Evolutionary conservation across 1,140 invertebrate species (phyloP), one percentile per base, ranked within the genome.

Genomic region (Calliopsis andreniformis): DNA sequence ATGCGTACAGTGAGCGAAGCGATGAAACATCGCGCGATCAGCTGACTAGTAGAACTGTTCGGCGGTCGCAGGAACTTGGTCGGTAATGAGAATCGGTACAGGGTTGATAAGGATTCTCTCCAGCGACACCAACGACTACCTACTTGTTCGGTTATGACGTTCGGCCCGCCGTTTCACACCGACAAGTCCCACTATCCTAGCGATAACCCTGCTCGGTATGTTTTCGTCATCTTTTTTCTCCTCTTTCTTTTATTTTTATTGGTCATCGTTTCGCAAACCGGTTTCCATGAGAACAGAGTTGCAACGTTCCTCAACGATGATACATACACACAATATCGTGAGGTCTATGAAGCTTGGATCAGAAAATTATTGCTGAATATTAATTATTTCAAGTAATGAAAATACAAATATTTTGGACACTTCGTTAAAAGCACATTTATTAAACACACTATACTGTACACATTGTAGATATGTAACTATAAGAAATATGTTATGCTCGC

Each of bases 1-100:
- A 86, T 88, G 88, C 85, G 81, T 25, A 84, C 76, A 30, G 61
- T 88, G 35, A 85, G 72, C 70, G 82, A 87, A 76, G 64, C 82
- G 42, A 85, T 89, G 86, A 89, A 86, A 55, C 80, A 81, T 51
- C 73, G 78, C 18, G 80, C 86, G 80, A 84, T 89, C 86, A 89
- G 88, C 88, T 89, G 88, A 89, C 88, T 89, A 88, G 76, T 79
- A 71, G 86, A 87, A 76, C 53, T 89, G 23, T 81, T 89, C 68
- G 85, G 87, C 71, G 80, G 80, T 23, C 79, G 76, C 16, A 30
- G 49, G 16, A 45, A 75, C 32, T 56, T 39, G 14, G 12, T 51
- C 72, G 79, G 53, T 70, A 80, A 80, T 67, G 67, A 66, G 28
- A 76, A 80, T 45, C 53, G 53, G 12, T 53, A 55, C 14, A 47